Percentiles rank a stretch among this genome's conserved stretches.
These are phyloP conservation scores for Delichon dasypus DNA, from an alignment of 2,797 vertebrate genomes.

Conservation along the genomic window DNA sequence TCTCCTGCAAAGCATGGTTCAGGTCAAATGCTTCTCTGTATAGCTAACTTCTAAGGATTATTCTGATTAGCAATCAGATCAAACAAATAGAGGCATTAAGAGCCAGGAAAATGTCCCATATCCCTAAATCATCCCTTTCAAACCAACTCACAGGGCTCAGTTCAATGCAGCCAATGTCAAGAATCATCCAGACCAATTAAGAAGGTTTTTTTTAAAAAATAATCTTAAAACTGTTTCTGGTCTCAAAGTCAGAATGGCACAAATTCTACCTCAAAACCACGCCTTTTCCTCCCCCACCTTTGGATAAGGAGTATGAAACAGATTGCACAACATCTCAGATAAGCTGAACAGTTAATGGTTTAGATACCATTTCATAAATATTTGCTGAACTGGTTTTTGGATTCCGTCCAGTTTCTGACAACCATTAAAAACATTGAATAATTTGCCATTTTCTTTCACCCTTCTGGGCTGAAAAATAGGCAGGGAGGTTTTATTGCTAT, in stretches of 20 bases:
- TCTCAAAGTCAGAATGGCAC: constrained; percentile 15
- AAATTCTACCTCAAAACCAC: background rate
- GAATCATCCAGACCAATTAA: background rate
- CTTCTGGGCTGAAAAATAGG: background rate
- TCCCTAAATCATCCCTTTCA: background rate
- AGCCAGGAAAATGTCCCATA: background rate
- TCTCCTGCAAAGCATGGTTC: background rate
- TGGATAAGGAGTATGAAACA: background rate
- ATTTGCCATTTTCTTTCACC: constrained; percentile 16
- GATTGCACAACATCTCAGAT: constrained; percentile 47
- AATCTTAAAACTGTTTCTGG: background rate
- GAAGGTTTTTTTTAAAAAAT: background rate
- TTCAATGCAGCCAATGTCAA: background rate
- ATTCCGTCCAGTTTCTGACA: constrained; percentile 51
- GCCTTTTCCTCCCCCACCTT: constrained; percentile 10
- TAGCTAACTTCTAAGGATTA: background rate
- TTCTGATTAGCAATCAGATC: background rate
- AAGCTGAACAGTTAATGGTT: constrained; percentile 47
- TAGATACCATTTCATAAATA: constrained; percentile 55
- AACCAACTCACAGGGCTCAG: background rate
- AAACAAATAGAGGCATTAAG: background rate
- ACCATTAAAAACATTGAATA: constrained; percentile 31
- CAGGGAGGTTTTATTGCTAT: background rate
- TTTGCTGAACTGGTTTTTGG: constrained; percentile 53
- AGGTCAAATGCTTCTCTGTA: background rate